These are phyloP conservation scores for Spodoptera exigua DNA, from an alignment of 2,888 invertebrate species.

Conservation along the genomic window DNA sequence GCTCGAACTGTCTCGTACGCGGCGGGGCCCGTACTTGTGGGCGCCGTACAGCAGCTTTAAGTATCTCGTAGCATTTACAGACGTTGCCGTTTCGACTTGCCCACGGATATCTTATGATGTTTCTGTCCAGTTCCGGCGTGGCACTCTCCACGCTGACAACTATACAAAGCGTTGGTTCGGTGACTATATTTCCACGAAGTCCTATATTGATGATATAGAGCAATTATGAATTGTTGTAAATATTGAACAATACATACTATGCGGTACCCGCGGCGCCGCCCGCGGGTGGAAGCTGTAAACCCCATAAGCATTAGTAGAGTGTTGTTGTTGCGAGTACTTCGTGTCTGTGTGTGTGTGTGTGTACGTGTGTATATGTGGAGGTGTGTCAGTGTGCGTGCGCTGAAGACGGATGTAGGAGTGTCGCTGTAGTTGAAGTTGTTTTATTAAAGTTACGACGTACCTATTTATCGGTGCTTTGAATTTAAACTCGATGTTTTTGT, in stretches of 20 bases:
- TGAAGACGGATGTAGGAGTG: constrained; percentile 25
- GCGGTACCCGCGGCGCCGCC: constrained; percentile 41
- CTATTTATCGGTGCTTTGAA: constrained; percentile 60
- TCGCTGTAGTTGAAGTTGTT: constrained; percentile 38
- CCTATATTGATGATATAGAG: constrained; percentile 61
- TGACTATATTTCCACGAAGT: constrained; percentile 63
- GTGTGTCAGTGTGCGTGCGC: constrained; percentile 47
- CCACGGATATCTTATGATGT: constrained; percentile 50
- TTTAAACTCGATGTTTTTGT: constrained; percentile 54
- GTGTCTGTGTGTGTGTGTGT: constrained; percentile 52
- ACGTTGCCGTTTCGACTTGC: constrained; percentile 44
- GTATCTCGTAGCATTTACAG: constrained; percentile 40
- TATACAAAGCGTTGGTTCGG: constrained; percentile 54
- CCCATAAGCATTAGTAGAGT: constrained; percentile 76
- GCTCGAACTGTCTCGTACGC: no score
- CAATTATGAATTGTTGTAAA: constrained; percentile 76
- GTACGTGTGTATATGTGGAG: constrained; percentile 42
- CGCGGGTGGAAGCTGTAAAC: constrained; percentile 70
- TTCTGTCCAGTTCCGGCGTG: constrained; percentile 40
- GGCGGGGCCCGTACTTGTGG: constrained; percentile 7
- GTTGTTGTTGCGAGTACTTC: constrained; percentile 55
- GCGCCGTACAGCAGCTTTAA: constrained; percentile 42
- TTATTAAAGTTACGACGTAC: constrained; percentile 50
- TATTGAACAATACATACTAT: constrained; percentile 63
- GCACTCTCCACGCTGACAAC: constrained; percentile 8